Evolutionary conservation across 2,113 vertebrate genomes (phyloP).

Genomic region (Syrrhaptes paradoxus): DNA sequence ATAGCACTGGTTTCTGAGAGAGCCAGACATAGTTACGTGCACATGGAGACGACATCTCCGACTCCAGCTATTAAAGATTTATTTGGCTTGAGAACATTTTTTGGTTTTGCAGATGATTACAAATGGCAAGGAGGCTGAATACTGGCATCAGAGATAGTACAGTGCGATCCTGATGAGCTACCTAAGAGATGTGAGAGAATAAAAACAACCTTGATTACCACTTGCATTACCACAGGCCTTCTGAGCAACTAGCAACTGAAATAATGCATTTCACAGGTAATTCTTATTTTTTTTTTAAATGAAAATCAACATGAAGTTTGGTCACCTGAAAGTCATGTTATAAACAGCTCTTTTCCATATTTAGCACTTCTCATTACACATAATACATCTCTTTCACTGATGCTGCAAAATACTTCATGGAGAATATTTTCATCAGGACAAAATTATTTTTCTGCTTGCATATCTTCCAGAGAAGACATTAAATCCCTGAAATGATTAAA

Average conservation of each 20-base stretch:
- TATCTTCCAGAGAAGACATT: background rate
- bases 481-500: background rate
- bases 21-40: background rate
- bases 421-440: background rate
- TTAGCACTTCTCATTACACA: background rate
- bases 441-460: background rate
- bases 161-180: background rate
- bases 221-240: background rate
- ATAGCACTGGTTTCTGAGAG: background rate
- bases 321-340: background rate
- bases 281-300: background rate
- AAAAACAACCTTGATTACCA: background rate
- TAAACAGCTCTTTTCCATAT: background rate
- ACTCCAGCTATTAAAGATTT: constrained; percentile 11
- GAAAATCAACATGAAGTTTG: background rate
- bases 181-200: background rate
- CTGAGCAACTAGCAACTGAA: background rate
- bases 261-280: background rate
- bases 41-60: background rate
- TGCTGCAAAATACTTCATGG: background rate
- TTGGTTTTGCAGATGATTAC: constrained; percentile 14
- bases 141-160: background rate
- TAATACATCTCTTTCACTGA: background rate
- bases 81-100: constrained; percentile 11
- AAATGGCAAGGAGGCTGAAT: background rate